phyloP scores from a whole-genome alignment of 2,888 invertebrate species.

The Machimus rusticus region DNA sequence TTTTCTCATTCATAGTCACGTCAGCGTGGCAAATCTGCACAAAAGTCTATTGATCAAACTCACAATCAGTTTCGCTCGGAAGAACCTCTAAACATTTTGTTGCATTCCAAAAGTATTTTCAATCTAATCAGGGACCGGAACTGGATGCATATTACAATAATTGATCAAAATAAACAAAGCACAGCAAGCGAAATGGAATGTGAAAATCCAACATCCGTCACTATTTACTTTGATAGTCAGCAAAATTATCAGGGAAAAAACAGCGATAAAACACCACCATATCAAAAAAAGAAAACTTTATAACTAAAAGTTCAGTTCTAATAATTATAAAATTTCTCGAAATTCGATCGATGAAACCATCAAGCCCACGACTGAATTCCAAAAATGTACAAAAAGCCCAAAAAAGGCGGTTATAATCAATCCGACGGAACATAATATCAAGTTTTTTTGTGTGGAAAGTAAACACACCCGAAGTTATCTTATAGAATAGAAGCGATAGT shows the following conservation, averaged over 20 bases:
- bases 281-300: background rate
- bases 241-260: background rate
- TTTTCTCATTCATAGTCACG: background rate
- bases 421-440: background rate
- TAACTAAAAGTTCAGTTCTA: background rate
- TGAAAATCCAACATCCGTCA: background rate
- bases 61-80: background rate
- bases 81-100: background rate
- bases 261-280: background rate
- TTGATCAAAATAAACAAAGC: background rate
- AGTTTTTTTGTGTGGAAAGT: background rate
- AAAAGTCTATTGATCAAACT: background rate
- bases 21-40: background rate
- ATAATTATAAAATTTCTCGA: background rate
- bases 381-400: background rate
- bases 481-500: background rate
- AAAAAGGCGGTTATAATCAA: background rate
- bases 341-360: conserved; percentile 17
- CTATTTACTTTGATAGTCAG: background rate
- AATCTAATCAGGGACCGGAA: background rate
- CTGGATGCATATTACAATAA: background rate
- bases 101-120: background rate
- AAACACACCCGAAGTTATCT: conserved; percentile 11
- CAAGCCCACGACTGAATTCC: background rate
- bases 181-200: background rate